Evolutionary conservation across 2,797 vertebrate genomes (phyloP).

Genomic region (Lepilemur septentrionalis): DNA sequence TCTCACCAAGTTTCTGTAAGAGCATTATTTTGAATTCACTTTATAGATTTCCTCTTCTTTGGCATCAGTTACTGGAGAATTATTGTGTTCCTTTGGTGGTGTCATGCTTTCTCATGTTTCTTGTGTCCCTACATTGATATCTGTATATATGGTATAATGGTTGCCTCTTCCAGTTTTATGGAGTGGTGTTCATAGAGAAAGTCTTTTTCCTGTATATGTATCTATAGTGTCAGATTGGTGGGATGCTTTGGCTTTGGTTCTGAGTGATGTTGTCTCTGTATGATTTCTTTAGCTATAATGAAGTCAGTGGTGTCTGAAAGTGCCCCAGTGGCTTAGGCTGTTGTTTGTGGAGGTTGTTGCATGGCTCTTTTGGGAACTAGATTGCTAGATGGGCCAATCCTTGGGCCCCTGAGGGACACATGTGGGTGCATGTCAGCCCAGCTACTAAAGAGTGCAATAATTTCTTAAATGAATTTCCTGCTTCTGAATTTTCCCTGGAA

Average conservation of each 20-base stretch:
- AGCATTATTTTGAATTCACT: background rate
- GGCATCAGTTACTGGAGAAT: background rate
- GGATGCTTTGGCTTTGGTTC: background rate
- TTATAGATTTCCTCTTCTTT: background rate
- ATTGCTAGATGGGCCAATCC: background rate
- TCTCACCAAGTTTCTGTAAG: background rate
- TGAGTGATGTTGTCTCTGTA: background rate
- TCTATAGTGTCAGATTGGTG: background rate
- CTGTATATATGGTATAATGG: background rate
- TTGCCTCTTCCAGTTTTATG: background rate
- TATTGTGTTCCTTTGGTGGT: background rate
- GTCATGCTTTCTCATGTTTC: background rate
- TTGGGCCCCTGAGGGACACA: background rate
- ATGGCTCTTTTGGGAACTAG: no score
- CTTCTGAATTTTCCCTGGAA: background rate
- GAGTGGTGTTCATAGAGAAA: background rate
- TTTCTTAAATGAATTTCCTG: background rate
- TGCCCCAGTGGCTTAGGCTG: background rate
- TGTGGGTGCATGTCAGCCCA: background rate
- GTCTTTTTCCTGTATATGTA: background rate
- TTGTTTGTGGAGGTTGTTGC: background rate
- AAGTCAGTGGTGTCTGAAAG: background rate
- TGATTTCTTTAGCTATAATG: background rate
- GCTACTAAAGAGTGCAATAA: background rate
- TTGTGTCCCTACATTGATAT: background rate